Evolutionary conservation across 2,888 invertebrate species (phyloP).

Genomic region (Agrilus biguttatus): DNA sequence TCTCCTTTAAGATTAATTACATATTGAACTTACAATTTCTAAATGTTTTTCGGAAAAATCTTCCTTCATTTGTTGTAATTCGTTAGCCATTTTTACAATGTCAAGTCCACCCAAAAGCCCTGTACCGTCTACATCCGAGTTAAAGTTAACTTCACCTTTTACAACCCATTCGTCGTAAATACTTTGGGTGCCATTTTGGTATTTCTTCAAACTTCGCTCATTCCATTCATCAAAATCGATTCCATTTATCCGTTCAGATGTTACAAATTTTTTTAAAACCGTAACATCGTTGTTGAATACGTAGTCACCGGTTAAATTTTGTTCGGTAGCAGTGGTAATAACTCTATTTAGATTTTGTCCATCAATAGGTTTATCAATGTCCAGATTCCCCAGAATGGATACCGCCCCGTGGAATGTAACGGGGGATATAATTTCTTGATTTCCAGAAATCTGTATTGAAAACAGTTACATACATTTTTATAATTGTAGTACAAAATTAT

Average conservation of each 20-base stretch:
- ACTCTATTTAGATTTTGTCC: slow-evolving; percentile 24
- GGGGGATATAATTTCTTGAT: slow-evolving; percentile 30
- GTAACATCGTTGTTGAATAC: slow-evolving; percentile 20
- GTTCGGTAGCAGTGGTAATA: slow-evolving; percentile 28
- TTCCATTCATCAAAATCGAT: slow-evolving; percentile 34
- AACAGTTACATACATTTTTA: background rate
- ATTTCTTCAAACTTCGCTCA: slow-evolving; percentile 23
- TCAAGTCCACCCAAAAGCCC: slow-evolving; percentile 24
- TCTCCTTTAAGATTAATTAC: too few relatives aligned
- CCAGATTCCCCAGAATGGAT: slow-evolving; percentile 21
- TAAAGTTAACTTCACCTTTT: slow-evolving; percentile 25
- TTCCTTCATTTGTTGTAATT: slow-evolving; percentile 1
- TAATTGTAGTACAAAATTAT: too few relatives aligned
- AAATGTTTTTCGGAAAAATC: too few relatives aligned
- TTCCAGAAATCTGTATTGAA: slow-evolving; percentile 12
- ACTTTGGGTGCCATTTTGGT: slow-evolving; percentile 23
- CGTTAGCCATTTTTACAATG: slow-evolving; percentile 18
- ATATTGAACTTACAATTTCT: too few relatives aligned
- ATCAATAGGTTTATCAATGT: slow-evolving; percentile 25
- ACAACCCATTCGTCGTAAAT: slow-evolving; percentile 36
- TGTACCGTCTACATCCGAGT: slow-evolving; percentile 22
- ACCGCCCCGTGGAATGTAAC: slow-evolving; percentile 27
- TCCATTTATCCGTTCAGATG: slow-evolving; percentile 21
- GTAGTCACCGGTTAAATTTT: slow-evolving; percentile 22
- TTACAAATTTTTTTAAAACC: slow-evolving; percentile 15